These are phyloP conservation scores for Mesocricetus auratus DNA, from an alignment of 2,113 vertebrate species.

Conservation along the genomic window DNA sequence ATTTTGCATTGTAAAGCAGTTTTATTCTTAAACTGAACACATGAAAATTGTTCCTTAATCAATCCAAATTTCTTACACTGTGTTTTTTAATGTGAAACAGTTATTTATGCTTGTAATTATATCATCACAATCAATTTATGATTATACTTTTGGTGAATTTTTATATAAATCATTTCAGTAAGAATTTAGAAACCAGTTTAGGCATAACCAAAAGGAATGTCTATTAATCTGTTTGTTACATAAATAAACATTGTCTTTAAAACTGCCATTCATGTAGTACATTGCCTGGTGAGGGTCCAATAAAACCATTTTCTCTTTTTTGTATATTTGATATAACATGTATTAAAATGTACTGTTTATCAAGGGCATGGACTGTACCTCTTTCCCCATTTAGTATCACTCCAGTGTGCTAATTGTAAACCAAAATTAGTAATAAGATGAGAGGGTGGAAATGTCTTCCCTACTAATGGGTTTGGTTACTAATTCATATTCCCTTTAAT, in stretches of 20 bases:
- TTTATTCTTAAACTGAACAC: constrained; percentile 89
- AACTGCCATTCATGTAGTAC: constrained; percentile 30
- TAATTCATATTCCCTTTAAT: not conserved
- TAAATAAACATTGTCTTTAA: constrained; percentile 62
- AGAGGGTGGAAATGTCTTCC: not conserved
- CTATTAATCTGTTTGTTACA: constrained; percentile 66
- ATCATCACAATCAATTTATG: constrained; percentile 89
- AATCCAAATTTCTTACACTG: constrained; percentile 83
- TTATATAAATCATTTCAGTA: constrained; percentile 66
- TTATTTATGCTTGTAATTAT: not conserved
- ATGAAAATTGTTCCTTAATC: constrained; percentile 88
- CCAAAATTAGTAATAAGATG: not conserved
- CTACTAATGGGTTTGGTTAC: not conserved
- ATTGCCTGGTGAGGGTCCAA: constrained; percentile 4
- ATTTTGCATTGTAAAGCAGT: constrained; percentile 88
- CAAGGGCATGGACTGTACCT: not conserved
- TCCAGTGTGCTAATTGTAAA: not conserved
- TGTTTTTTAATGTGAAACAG: not conserved
- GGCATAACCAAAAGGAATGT: constrained; percentile 76
- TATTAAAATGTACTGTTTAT: not conserved
- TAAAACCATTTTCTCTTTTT: not conserved
- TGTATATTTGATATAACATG: not conserved
- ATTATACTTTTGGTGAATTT: constrained; percentile 61
- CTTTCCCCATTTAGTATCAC: not conserved
- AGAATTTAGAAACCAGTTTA: constrained; percentile 72